Percentiles rank a stretch among this genome's conserved stretches.
Conservation (phyloP, 1,140 invertebrate species). For the Intoshia linei region DNA sequence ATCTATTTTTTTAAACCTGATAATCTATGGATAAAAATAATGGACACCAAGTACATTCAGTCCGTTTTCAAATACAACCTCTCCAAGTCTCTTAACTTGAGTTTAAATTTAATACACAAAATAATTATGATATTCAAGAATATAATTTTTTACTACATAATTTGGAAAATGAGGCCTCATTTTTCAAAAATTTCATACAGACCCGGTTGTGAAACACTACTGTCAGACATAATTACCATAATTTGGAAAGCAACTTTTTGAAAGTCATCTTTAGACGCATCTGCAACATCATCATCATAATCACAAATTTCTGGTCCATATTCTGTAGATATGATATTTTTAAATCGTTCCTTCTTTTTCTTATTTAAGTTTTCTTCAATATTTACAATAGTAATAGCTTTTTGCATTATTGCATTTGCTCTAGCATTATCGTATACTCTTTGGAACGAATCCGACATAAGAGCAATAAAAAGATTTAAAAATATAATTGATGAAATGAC, state of each 20-base stretch:
- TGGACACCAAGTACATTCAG: too few species aligned
- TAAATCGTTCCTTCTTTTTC: slow-evolving; percentile 10
- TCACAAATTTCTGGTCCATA: slow-evolving; percentile 13
- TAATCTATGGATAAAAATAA: too few species aligned
- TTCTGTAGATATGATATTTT: slow-evolving; percentile 8
- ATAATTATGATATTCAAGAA: too few species aligned
- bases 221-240: slow-evolving; percentile 11
- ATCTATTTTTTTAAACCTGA: too few species aligned
- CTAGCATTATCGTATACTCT: slow-evolving; percentile 19
- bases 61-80: too few species aligned
- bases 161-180: too few species aligned
- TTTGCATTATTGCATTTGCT: slow-evolving; percentile 20
- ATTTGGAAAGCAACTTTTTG: slow-evolving; percentile 19
- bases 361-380: slow-evolving; percentile 11
- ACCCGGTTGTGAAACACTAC: too few species aligned
- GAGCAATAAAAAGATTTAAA: slow-evolving; percentile 17
- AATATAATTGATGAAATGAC: slow-evolving; percentile 15
- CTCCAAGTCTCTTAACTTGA: too few species aligned
- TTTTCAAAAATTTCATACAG: too few species aligned
- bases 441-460: slow-evolving; percentile 18
- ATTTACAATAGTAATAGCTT: slow-evolving; percentile 13
- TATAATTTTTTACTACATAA: too few species aligned
- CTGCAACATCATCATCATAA: slow-evolving; percentile 16
- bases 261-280: slow-evolving; percentile 11
- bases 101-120: too few species aligned